Percentiles rank a stretch among this genome's conserved stretches.
phyloP scores from a whole-genome alignment of 1,140 invertebrate species.

The Ericerus pela region DNA sequence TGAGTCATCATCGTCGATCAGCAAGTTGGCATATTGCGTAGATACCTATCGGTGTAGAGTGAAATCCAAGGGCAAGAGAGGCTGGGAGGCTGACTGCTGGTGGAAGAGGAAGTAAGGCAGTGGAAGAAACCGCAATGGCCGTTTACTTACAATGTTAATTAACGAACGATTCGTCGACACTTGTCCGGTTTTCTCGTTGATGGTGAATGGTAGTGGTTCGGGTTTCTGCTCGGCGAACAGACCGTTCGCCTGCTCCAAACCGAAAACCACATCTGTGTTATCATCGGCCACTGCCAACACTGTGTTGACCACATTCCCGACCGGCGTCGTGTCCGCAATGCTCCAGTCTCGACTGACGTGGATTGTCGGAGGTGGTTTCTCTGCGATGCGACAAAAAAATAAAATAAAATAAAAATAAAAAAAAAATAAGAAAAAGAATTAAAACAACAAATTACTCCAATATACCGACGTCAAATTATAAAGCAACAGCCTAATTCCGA shows the following conservation, averaged over 20 bases:
- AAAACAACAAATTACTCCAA: no score
- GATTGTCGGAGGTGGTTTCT: slow-evolving; percentile 32
- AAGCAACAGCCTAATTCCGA: no score
- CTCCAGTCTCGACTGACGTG: slow-evolving; percentile 47
- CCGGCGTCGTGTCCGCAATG: slow-evolving; percentile 43
- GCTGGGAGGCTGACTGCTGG: no score
- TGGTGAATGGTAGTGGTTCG: slow-evolving; percentile 43
- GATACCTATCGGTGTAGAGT: no score
- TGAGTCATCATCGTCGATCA: no score
- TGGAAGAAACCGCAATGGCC: no score
- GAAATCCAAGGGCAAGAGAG: no score
- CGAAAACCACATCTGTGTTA: slow-evolving; percentile 43
- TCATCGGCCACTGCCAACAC: slow-evolving; percentile 44
- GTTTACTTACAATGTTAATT: slow-evolving; percentile 44
- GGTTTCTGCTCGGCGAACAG: slow-evolving; percentile 27
- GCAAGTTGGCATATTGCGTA: no score
- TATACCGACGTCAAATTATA: no score
- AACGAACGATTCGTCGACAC: slow-evolving; percentile 54
- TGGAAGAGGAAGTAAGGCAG: no score
- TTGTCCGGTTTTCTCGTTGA: slow-evolving; percentile 48
- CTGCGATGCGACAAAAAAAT: neutral
- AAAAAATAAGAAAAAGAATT: no score
- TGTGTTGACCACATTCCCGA: slow-evolving; percentile 44
- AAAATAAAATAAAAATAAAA: no score
- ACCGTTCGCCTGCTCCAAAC: slow-evolving; percentile 38